Base-by-base conservation (phyloP, 2,888 invertebrate species). In the Zaprionus lineosus region DNA sequence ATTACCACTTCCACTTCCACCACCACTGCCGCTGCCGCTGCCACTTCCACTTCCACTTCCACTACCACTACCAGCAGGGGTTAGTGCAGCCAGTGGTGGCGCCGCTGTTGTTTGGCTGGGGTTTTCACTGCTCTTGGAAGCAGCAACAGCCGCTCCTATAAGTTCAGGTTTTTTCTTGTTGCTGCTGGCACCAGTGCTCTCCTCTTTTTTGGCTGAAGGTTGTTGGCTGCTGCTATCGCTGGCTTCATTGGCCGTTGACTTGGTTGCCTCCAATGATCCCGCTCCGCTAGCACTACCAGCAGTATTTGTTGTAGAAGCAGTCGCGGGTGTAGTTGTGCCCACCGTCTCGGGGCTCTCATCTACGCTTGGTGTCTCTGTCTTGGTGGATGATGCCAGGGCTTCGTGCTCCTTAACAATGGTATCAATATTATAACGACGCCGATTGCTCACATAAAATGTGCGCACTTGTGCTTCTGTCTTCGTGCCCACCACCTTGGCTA, bases 401-500 rank as follows among this genome's bases (percentile, higher is more conserved):
- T 96, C 96, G 89, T 94, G 95, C 84, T 98, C 97, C 83, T 95
- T 94, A 43, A 98, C 91, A 26, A 96, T 94, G 11, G 93, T 93
- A 89, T 98, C 98, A 71, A 98, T 91, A 90, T 96, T 96, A 90
- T 95, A 97, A 53, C 96, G 93, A 74, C 96, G 94, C 39, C 97
- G 93, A 90, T 98, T 96, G 88, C 96, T 97, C 5, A 96, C 93
- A 91, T 96, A 98, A 91, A 98, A 98, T 40, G 95, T 94, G 68
- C 97, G 94, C 36, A 98, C 93, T 88, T 98, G 98, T 41, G 95
- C 94, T 90, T 98, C 98, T 0, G 96, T 97, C 91, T 98, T 98
- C 44, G 97, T 98, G 63, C 97, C 97, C 70, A 98, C 93, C 7
- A 97, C 95, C 89, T 98, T 98, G 9, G 98, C 97, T 73, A 98